phyloP scores from a whole-genome alignment of 2,797 vertebrate species.

The Crypturellus tataupa region DNA sequence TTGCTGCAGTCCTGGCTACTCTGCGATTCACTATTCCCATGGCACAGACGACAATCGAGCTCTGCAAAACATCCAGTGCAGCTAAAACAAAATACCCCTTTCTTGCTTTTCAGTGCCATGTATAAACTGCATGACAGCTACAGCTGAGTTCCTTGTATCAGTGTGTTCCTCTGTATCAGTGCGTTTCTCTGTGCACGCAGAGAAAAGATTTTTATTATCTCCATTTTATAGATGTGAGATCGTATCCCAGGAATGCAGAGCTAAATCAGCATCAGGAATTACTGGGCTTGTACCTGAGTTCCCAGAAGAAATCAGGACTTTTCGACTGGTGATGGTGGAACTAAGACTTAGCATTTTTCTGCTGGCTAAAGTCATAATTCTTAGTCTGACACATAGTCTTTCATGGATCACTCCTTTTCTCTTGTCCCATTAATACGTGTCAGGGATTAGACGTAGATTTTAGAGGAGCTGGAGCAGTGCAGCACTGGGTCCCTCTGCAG shows the following conservation, averaged over 20 bases:
- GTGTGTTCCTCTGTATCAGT: neutral
- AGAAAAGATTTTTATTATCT: neutral
- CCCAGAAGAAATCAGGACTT: neutral
- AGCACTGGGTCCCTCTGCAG: accelerated
- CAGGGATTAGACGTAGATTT: neutral
- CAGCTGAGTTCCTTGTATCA: neutral
- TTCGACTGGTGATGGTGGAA: neutral
- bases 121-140: neutral
- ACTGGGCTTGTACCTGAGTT: neutral
- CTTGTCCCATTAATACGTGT: neutral
- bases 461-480: neutral
- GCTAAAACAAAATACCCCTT: neutral
- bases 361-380: neutral
- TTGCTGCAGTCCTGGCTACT: neutral
- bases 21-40: neutral
- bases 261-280: neutral
- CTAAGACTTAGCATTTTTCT: accelerated
- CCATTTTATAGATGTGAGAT: neutral
- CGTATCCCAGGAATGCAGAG: neutral
- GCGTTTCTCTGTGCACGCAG: neutral
- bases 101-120: neutral
- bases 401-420: neutral
- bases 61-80: neutral
- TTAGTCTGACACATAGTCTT: neutral
- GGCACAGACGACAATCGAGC: neutral